These are phyloP conservation scores for Drosophila parvula DNA, from an alignment of 1,140 invertebrate genomes.

Conservation along the genomic window DNA sequence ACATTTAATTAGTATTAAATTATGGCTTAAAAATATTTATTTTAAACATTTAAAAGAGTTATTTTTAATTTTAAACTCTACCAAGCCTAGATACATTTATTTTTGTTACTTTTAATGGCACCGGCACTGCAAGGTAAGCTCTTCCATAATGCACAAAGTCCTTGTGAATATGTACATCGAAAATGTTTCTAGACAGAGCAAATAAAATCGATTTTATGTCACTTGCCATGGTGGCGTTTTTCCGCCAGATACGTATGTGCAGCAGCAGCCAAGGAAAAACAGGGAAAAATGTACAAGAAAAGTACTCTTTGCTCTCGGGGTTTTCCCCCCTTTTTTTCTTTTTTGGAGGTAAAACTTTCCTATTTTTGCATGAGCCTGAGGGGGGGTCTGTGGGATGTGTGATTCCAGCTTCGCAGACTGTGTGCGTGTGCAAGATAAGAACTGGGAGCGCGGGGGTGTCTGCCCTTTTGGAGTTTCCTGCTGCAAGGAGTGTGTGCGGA, in stretches of 20 bases:
- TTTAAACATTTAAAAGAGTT: neutral
- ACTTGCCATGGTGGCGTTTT: conserved; percentile 56
- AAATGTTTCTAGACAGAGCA: conserved; percentile 37
- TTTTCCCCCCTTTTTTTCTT: neutral
- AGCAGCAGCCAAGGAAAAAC: conserved; percentile 26
- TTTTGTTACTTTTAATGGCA: neutral
- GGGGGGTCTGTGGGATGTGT: conserved; percentile 18
- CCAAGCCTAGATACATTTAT: neutral
- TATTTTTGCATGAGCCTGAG: conserved; percentile 62
- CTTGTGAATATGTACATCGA: conserved; percentile 16
- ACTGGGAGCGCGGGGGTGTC: conserved; percentile 4
- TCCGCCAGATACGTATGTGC: conserved; percentile 44
- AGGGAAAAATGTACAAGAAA: conserved; percentile 34
- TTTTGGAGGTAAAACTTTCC: conserved; percentile 66
- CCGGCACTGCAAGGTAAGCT: neutral
- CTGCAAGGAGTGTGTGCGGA: conserved; percentile 43
- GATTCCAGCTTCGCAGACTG: conserved; percentile 47
- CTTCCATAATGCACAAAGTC: conserved; percentile 28
- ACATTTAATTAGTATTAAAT: neutral
- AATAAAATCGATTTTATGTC: conserved; percentile 80
- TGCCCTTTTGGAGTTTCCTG: conserved; percentile 28
- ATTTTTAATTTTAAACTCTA: neutral
- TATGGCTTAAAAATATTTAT: neutral
- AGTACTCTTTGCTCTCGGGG: conserved; percentile 26
- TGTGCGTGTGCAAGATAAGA: conserved; percentile 73